Evolutionary conservation across 2,113 vertebrate genomes (phyloP).

Genomic region (Python bivittatus): DNA sequence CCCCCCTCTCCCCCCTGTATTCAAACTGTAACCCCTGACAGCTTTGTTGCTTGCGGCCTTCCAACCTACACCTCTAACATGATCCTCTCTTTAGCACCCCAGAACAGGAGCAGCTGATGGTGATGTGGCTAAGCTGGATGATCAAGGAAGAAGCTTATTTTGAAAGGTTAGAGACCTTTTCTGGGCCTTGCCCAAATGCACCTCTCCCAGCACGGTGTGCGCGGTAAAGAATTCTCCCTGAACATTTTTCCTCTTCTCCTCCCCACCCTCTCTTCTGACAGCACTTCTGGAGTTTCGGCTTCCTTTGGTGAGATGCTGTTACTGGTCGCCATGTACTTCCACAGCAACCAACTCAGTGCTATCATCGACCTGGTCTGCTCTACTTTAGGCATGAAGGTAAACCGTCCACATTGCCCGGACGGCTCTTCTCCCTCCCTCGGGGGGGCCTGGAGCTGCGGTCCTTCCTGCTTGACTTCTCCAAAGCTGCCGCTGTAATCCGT

Average conservation of each 20-base stretch:
- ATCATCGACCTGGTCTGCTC: slow-evolving; percentile 96
- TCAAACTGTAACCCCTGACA: too few relatives aligned
- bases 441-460: background rate
- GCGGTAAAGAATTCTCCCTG: too few relatives aligned
- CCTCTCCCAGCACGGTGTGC: background rate
- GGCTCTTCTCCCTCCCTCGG: background rate
- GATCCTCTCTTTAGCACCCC: slow-evolving; percentile 79
- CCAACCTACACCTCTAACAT: background rate
- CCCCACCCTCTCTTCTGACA: slow-evolving; percentile 60
- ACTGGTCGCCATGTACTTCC: slow-evolving; percentile 99
- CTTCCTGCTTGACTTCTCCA: background rate
- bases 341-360: slow-evolving; percentile 94
- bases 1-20: background rate
- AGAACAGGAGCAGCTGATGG: slow-evolving; percentile 96
- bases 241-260: slow-evolving; percentile 15
- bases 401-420: accelerated
- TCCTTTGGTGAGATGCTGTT: slow-evolving; percentile 99
- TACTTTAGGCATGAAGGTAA: slow-evolving; percentile 97
- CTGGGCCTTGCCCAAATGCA: background rate
- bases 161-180: slow-evolving; percentile 83
- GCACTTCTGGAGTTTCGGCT: slow-evolving; percentile 95
- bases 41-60: background rate
- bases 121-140: slow-evolving; percentile 99
- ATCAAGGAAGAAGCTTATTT: slow-evolving; percentile 99
- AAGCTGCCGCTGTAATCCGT: background rate